Conservation (phyloP, 37 sponge, comb jelly and placozoan species). For the Mnemiopsis leidyi region DNA sequence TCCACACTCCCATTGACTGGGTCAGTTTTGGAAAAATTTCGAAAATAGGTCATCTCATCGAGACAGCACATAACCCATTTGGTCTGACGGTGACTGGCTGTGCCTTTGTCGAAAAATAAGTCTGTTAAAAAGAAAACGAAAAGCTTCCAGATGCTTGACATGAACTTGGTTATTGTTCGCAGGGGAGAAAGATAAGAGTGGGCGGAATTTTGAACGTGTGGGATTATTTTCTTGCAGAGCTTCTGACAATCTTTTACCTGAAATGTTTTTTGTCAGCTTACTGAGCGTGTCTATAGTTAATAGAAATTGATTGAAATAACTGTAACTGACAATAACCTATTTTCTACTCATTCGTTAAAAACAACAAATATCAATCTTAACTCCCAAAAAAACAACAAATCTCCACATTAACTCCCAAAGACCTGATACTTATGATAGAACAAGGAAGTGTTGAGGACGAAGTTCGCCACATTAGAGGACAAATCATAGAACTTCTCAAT, state of each 20-base stretch:
- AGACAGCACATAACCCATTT: constrained; percentile 23
- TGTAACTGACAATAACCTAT: too few relatives aligned
- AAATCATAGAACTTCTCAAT: not conserved
- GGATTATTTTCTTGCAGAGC: not conserved
- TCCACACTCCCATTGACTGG: constrained; percentile 1
- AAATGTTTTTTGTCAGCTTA: too few relatives aligned
- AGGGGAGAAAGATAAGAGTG: not conserved
- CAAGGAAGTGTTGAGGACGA: not conserved
- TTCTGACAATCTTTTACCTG: constrained; percentile 49
- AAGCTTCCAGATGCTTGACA: not conserved
- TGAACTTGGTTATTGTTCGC: not conserved
- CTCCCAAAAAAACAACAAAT: not conserved
- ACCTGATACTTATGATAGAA: not conserved
- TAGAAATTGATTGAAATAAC: too few relatives aligned
- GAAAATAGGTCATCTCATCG: not conserved
- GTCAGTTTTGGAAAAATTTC: not conserved
- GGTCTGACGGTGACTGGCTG: not conserved
- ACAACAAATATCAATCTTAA: too few relatives aligned
- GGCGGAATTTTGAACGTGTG: not conserved
- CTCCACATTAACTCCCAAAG: not conserved
- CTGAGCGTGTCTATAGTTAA: too few relatives aligned
- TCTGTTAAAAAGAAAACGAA: not conserved
- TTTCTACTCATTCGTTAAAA: too few relatives aligned
- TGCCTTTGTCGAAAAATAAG: constrained; percentile 2
- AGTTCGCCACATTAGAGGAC: not conserved